Percentiles rank a stretch among this genome's conserved stretches.
These are phyloP conservation scores for Acleris emargana DNA, from an alignment of 2,888 invertebrate species.

Conservation along the genomic window DNA sequence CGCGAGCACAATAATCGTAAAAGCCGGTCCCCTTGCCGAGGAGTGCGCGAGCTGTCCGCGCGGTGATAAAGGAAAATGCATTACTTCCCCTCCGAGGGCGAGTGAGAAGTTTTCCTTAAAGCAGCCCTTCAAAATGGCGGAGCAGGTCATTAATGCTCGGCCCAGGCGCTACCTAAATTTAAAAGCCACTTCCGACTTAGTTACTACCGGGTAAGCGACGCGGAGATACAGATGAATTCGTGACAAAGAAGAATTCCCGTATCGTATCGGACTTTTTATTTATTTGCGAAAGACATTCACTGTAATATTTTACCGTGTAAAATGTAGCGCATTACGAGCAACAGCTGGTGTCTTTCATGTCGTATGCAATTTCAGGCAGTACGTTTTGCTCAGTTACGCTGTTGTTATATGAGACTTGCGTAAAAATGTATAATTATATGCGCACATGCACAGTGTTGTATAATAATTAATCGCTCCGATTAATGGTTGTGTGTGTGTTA, in stretches of 20 bases:
- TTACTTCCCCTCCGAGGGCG: constrained; percentile 74
- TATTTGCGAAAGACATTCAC: no score
- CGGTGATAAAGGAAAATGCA: constrained; percentile 81
- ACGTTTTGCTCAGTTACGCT: no score
- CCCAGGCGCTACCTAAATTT: constrained; percentile 68
- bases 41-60: constrained; percentile 76
- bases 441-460: no score
- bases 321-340: no score
- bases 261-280: no score
- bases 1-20: constrained; percentile 79
- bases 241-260: constrained; percentile 37
- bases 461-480: no score
- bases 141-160: constrained; percentile 71
- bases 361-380: no score
- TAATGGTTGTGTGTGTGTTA: no score
- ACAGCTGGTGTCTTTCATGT: no score
- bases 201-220: constrained; percentile 54
- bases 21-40: constrained; percentile 72
- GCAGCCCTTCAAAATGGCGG: constrained; percentile 75
- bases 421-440: no score
- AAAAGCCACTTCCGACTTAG: constrained; percentile 70
- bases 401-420: no score
- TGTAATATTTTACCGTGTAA: no score
- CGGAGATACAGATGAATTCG: constrained; percentile 51
- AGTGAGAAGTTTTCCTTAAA: constrained; percentile 68